Evolutionary conservation across 1,140 invertebrate genomes (phyloP), one percentile per base, ranked within the genome.

Genomic region (Cardiocondyla obscurior): DNA sequence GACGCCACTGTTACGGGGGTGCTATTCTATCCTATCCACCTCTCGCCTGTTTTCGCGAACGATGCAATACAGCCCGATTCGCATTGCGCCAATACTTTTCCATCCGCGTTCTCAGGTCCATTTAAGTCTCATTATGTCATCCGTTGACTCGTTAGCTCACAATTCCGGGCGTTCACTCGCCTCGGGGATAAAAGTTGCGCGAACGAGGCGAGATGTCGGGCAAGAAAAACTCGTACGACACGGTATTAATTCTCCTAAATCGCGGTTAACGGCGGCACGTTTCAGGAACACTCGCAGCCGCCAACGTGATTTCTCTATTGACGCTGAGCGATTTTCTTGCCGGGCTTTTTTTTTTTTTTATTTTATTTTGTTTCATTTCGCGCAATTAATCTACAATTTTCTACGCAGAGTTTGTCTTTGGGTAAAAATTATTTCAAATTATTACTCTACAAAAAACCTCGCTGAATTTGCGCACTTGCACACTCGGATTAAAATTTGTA

Each of bases 61-160:
- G 30, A 65, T 39, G 74, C 74, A 53, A 67, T 67, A 79, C 30
- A 8, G 39, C 33, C 33, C 19, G n/a, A 39, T 62, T 36, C 57
- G 16, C 33, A 44, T 19, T 19, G 74, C 22, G 67, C 28, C 55
- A 74, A 87, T 84, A 81, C 67, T 83, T 81, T 44, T n/a, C 30
- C n/a, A 51, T 76, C 25, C 12, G 8, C 14, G 44, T 51, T 65
- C 28, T 51, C 46, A 12, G 39, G 58, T 22, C 58, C 84, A 86
- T 83, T 87, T 85, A 79, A 77, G 65, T 87, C 84, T 87, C 85
- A 81, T 87, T 87, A 87, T 51, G 65, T 72, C 49, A 73, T 14
- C 36, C 81, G 58, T 87, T 73, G 58, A 83, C 58, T 73, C 46
- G 64, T 84, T 87, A 86, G 67, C 64, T 77, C 42, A 33, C 76